Evolutionary conservation across 64 coral and sea anemone species (phyloP), one percentile per base, ranked within the genome.

Genomic region (Pachyseris speciosa): DNA sequence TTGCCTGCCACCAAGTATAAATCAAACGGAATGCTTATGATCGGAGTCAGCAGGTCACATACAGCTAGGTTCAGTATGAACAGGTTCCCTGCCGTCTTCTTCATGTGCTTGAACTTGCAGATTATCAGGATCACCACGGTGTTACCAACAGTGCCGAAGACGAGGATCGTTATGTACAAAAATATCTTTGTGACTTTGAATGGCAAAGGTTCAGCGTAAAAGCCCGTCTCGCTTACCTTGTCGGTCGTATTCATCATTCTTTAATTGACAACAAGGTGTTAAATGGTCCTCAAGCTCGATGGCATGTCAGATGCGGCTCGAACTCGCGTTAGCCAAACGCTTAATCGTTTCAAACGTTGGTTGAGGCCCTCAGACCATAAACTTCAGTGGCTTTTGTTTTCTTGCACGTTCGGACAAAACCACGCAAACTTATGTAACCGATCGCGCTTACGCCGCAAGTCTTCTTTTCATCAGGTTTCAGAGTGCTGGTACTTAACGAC

Each of bases 11-110:
- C 88, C 33, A 90, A 27, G 24, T n/a, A 44, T 17, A 90, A 15
- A 13, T 90, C 88, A 51, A 81, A 50, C n/a, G 88, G 88, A 24
- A 90, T 90, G 30, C 88, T 90, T 9, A 90, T 83, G 26, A 90
- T 28, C 7, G 88, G 88, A 27, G 64, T 90, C 0, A 90, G 32
- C 32, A 90, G 34, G 51, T 90, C 88, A 50, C 88, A 90, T 11
- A 90, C 17, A 11, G 88, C 88, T 10, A 90, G 55, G 28, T 90
- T 90, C 25, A 90, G 8, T 19, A 90, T 90, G 57, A 90, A 80
- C 7, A 90, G 51, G 66, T 90, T 60, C 4, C 89, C 67, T 0
- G 74, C 48, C 17, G 80, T n/a, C 26, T 67, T 36, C 24, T 83
- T 47, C 78, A 91, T 84, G 1, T 83, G 65, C 40, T 63, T 80